These are phyloP conservation scores for Acrobasis repandana DNA, from an alignment of 2,888 invertebrate species.

Conservation along the genomic window DNA sequence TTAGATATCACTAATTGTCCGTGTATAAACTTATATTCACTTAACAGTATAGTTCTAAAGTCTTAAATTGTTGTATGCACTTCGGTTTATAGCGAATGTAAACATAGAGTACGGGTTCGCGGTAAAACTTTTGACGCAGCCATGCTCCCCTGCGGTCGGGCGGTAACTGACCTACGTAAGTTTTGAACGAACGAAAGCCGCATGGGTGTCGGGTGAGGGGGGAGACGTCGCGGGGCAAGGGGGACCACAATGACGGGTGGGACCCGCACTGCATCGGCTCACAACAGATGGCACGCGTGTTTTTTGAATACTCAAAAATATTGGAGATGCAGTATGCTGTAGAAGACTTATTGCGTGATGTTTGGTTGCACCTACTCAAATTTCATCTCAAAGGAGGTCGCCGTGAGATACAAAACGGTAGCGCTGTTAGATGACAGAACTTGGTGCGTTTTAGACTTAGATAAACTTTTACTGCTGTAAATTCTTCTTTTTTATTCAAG, in stretches of 20 bases:
- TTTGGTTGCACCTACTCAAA: constrained; percentile 66
- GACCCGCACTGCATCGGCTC: constrained; percentile 75
- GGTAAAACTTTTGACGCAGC: constrained; percentile 80
- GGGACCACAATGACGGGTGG: constrained; percentile 67
- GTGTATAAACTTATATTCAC: constrained; percentile 61
- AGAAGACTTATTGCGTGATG: constrained; percentile 78
- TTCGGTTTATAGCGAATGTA: constrained; percentile 74
- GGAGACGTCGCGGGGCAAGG: constrained; percentile 52
- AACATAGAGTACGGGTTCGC: constrained; percentile 76
- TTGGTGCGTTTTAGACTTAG: neutral
- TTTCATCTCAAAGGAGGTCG: constrained; percentile 80
- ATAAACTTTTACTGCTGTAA: neutral
- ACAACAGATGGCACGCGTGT: constrained; percentile 83
- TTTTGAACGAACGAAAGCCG: constrained; percentile 82
- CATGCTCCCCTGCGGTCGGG: constrained; percentile 82
- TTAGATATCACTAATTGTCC: constrained; percentile 55
- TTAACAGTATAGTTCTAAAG: constrained; percentile 56
- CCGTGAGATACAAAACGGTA: constrained; percentile 53
- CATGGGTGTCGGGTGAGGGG: constrained; percentile 69
- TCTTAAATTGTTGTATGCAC: constrained; percentile 61
- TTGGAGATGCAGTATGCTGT: constrained; percentile 62
- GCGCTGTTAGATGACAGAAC: constrained; percentile 31
- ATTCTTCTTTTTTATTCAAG: no score
- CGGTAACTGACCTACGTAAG: constrained; percentile 84
- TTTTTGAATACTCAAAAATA: constrained; percentile 77